These are phyloP conservation scores for Borostomias antarcticus DNA, from an alignment of 2,797 vertebrate genomes.

Conservation along the genomic window DNA sequence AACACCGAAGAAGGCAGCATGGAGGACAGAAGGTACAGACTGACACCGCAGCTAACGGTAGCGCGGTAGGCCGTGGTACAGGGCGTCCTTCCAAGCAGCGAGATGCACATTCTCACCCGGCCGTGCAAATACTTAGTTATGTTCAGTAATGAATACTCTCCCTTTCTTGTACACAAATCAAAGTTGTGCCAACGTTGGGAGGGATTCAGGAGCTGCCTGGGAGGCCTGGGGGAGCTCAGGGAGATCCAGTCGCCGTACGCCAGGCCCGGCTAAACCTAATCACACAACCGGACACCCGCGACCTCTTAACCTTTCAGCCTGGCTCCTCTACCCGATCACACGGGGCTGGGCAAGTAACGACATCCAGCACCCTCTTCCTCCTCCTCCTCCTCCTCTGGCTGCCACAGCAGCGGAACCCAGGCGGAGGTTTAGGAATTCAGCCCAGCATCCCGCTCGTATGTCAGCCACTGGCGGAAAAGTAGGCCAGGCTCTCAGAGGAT, in stretches of 20 bases:
- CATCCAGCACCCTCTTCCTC: constrained; percentile 15
- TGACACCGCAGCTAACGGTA: constrained; percentile 59
- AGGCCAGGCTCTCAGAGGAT: constrained; percentile 37
- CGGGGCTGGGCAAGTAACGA: constrained; percentile 38
- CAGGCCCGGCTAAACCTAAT: neutral
- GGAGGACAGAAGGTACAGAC: constrained; percentile 52
- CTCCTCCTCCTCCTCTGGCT: constrained; percentile 12
- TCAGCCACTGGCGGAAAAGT: constrained; percentile 45
- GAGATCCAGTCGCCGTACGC: constrained; percentile 29
- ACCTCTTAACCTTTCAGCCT: constrained; percentile 52
- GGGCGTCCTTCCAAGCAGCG: too few species aligned
- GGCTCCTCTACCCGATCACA: constrained; percentile 41
- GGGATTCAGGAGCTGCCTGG: constrained; percentile 38
- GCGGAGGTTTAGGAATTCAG: constrained; percentile 37
- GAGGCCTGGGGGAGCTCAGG: constrained; percentile 11
- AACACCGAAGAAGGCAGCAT: constrained; percentile 52
- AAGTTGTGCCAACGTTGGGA: constrained; percentile 61
- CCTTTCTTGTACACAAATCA: constrained; percentile 62
- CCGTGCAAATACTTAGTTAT: constrained; percentile 53
- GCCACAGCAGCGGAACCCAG: constrained; percentile 47
- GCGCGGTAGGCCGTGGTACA: constrained; percentile 51
- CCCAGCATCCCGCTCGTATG: constrained; percentile 33
- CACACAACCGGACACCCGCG: constrained; percentile 25
- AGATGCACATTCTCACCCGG: constrained; percentile 58
- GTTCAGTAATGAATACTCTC: constrained; percentile 70